These are phyloP conservation scores for Ceyx cyanopectus DNA, from an alignment of 2,113 vertebrate genomes.

Conservation along the genomic window DNA sequence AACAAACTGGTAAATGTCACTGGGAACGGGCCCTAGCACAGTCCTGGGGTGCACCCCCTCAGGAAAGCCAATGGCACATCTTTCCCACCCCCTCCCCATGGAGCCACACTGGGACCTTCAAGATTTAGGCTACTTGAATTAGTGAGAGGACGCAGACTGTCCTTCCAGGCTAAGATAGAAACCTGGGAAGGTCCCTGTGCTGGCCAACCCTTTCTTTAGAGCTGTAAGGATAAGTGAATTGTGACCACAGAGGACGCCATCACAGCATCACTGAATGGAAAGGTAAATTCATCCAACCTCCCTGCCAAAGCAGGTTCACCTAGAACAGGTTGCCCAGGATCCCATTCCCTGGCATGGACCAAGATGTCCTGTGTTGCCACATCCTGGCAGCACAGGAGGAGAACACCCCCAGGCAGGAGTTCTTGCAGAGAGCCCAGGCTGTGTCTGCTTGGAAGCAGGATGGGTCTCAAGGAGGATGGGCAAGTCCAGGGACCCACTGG, in stretches of 20 bases:
- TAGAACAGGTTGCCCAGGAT: background rate
- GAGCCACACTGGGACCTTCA: fast-evolving
- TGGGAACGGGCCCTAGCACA: fast-evolving
- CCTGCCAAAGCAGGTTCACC: background rate
- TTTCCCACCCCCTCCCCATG: background rate
- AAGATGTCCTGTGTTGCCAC: background rate
- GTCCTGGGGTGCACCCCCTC: background rate
- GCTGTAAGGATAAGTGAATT: background rate
- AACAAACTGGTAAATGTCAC: background rate
- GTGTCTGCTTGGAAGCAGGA: background rate
- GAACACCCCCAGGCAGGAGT: background rate
- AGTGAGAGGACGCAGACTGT: background rate
- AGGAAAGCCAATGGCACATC: background rate
- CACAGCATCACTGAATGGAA: background rate
- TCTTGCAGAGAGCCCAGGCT: background rate
- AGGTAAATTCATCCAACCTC: background rate
- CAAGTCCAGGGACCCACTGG: background rate
- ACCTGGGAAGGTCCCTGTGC: background rate
- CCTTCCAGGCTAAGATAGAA: background rate
- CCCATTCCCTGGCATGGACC: background rate
- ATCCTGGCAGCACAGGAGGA: too few species aligned
- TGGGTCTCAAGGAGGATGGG: background rate
- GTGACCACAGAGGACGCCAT: background rate
- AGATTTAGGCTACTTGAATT: background rate
- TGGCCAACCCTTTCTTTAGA: background rate